Percentiles rank a stretch among this genome's conserved stretches.
Evolutionary conservation across 2,888 invertebrate species (phyloP).

Genomic region (Tromatobia lineatoria): DNA sequence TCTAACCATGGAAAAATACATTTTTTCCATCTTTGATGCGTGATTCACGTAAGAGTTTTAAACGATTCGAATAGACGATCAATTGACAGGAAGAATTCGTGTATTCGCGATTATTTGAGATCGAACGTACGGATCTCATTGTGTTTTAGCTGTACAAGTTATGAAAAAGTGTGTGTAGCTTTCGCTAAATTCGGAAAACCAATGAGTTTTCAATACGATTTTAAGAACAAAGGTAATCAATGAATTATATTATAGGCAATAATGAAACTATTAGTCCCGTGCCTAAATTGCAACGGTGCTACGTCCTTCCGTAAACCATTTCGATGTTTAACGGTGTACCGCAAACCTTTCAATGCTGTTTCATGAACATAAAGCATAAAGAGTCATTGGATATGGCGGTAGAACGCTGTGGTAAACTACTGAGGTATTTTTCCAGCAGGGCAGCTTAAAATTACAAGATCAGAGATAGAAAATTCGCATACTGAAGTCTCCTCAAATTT

Average conservation of each 20-base stretch:
- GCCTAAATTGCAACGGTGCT: slow-evolving; percentile 67
- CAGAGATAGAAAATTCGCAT: too few species aligned
- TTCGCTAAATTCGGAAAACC: slow-evolving; percentile 21
- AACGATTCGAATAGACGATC: neutral
- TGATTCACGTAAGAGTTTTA: neutral
- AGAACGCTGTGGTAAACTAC: neutral
- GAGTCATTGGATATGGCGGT: neutral
- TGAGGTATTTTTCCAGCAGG: neutral
- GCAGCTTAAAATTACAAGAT: neutral
- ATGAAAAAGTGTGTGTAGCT: slow-evolving; percentile 19
- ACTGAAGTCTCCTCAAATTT: neutral
- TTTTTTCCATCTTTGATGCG: slow-evolving; percentile 3
- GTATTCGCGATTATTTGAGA: slow-evolving; percentile 3
- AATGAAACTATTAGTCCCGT: slow-evolving; percentile 61
- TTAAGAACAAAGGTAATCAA: slow-evolving; percentile 27
- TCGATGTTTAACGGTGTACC: neutral
- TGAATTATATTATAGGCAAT: slow-evolving; percentile 59
- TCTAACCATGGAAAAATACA: neutral
- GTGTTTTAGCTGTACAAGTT: neutral
- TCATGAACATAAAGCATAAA: neutral
- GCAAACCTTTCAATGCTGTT: neutral
- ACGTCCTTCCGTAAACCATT: slow-evolving; percentile 21
- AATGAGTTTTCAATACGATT: slow-evolving; percentile 9
- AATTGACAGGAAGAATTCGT: neutral
- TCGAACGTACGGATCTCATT: neutral